Base-by-base conservation (phyloP, 1,140 invertebrate genomes). In the Pomacea maculata region DNA sequence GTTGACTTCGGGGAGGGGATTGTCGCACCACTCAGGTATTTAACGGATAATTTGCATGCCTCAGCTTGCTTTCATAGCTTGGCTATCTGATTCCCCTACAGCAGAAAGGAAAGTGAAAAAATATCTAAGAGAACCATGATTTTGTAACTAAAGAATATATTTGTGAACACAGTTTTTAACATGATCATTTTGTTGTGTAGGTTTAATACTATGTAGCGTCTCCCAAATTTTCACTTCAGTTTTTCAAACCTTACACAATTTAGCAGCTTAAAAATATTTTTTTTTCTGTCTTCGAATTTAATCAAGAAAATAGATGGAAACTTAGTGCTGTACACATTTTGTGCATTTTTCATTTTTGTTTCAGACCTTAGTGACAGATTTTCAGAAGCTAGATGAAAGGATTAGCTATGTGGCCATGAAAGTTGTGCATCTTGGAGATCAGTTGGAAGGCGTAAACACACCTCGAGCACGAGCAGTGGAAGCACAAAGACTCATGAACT, bases 351-450 rank as follows among this genome's bases (percentile, higher is more conserved):
- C 29, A n/a, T 79, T 83, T 87, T 79, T 78, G 81, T 92, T 93
- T 64, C 90, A 95, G 94, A 93, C 94, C 84, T 95, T 96, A 75
- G 95, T 97, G 78, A 94, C 95, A 83, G 95, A 96, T 85, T 98
- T 98, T 91, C 95, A 98, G 92, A 95, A 97, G 84, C 91, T 99
- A 52, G 98, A 99, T 92, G 96, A 97, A 88, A 95, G 97, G 89
- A 99, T 99, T 84, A 99, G 98, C 88, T 95, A 95, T 86, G 98
- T 99, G 72, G 98, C 98, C 0, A 98, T 97, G 0, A 98, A 99
- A 92, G 98, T 99, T 25, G 94, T 99, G 75, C 97, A 99, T 93
- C 93, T 99, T 21, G 98, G 98, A 1, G 98, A 99, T 91, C 98
- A 99, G 88, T 92, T 99, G 55, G 98, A 99, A 90, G 98, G 96